Evolutionary conservation across 2,888 invertebrate genomes (phyloP), one percentile per base, ranked within the genome.

Genomic region (Rotaria magnacalcarata): DNA sequence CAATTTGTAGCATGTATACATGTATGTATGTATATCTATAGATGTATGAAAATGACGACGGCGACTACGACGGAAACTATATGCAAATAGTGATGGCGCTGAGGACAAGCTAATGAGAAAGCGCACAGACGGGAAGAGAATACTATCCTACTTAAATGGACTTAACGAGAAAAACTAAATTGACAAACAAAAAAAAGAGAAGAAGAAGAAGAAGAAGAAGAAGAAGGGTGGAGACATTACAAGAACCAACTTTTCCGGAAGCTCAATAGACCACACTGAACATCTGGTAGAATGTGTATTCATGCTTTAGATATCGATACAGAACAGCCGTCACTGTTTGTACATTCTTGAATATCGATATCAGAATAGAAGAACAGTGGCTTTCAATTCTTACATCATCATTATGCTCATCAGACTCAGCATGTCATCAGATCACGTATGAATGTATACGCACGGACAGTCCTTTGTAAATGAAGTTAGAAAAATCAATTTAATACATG

Each of bases 391-490:
- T 67, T 67, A 41, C 67, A 41, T 67, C 67, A 67, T 67, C 67
- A 67, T 54, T 16, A 89, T 92, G 80, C 90, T 93, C 88, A 89
- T 93, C 34, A 67, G 67, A 67, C 34, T 19, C 67, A 67, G 67
- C 34, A 67, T 67, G 67, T 67, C 67, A 67, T 67, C 34, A 34
- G 87, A 91, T 89, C 34, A 89, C 89, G 24, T 89, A 90, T 88
- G n/a, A 16, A 67, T 67, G 27, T 67, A 67, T 19, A 67, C 67
- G 67, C 67, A 67, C 67, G 67, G 67, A 67, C 16, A 27, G 67
- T 67, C 34, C 19, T 67, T 67, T 34, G 34, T 67, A 67, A 67
- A 67, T 67, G 67, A 67, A 67, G 67, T 67, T 67, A 67, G 34
- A 67, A 67, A 24, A 67, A 67, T 34, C 67, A 67, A 67, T 67